Evolutionary conservation across 2,797 vertebrate species (phyloP).

Genomic region (Dryobates pubescens): DNA sequence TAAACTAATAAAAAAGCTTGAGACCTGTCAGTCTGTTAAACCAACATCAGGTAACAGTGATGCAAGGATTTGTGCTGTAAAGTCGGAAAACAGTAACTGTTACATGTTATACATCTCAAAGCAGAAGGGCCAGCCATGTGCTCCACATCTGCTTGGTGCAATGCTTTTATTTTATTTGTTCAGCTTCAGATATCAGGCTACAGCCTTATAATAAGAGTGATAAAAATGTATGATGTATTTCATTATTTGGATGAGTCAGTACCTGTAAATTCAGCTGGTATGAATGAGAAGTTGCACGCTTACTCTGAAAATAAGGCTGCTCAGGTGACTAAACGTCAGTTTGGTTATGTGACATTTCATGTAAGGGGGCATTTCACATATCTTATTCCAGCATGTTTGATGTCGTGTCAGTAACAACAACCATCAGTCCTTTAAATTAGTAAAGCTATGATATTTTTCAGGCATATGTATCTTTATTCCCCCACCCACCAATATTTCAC

Average conservation of each 20-base stretch:
- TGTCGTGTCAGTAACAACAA: neutral
- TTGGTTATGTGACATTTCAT: neutral
- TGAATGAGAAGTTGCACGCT: neutral
- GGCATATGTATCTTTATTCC: neutral
- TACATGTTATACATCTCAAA: neutral
- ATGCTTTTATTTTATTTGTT: neutral
- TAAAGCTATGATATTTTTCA: conserved; percentile 2
- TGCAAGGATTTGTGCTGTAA: neutral
- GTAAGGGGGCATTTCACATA: neutral
- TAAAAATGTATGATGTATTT: neutral
- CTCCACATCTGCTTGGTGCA: rapidly evolving
- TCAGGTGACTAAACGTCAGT: neutral
- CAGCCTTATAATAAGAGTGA: neutral
- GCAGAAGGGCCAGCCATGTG: neutral
- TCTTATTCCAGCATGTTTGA: neutral
- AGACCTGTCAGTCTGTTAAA: neutral
- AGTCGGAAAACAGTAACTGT: neutral
- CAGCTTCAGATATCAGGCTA: neutral
- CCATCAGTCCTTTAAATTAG: neutral
- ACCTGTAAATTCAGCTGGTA: neutral
- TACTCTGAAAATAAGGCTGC: neutral
- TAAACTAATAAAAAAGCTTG: neutral
- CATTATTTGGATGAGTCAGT: neutral
- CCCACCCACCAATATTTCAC: neutral
- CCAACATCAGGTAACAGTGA: neutral